Conservation (phyloP, 2,888 invertebrate species). For the Agrochola lota region DNA sequence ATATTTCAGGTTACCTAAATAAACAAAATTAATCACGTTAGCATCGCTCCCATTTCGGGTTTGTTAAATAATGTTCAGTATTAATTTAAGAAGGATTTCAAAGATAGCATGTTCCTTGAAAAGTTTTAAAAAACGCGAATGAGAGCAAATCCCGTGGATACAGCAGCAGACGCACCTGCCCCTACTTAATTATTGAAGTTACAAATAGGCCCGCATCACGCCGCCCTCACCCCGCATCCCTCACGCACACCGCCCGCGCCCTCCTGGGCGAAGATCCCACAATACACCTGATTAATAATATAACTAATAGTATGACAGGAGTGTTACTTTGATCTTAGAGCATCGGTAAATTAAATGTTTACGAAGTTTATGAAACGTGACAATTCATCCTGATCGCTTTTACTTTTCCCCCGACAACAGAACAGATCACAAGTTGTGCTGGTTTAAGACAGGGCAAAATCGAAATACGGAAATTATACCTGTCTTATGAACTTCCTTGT, state of each 20-base stretch:
- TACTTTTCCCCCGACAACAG: not conserved
- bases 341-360: not conserved
- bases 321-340: not conserved
- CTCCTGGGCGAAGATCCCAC: not conserved
- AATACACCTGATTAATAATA: constrained; percentile 12
- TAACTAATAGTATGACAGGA: not conserved
- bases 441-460: not conserved
- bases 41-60: constrained; percentile 10
- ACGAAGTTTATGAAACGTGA: not conserved
- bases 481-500: not conserved
- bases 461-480: not conserved
- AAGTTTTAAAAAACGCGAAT: constrained; percentile 48
- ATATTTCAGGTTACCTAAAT: not conserved
- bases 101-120: constrained; percentile 50
- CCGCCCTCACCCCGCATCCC: constrained; percentile 17
- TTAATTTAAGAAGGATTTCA: constrained; percentile 51
- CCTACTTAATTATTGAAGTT: constrained; percentile 77
- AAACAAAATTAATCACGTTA: constrained; percentile 12
- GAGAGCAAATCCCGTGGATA: constrained; percentile 51
- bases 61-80: constrained; percentile 42
- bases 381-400: not conserved
- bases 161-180: constrained; percentile 64
- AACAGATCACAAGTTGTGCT: not conserved
- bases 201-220: constrained; percentile 70
- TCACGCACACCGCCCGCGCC: not conserved